Evolutionary conservation across 1,140 invertebrate genomes (phyloP), one percentile per base, ranked within the genome.

Genomic region (Eulimnadia texana): DNA sequence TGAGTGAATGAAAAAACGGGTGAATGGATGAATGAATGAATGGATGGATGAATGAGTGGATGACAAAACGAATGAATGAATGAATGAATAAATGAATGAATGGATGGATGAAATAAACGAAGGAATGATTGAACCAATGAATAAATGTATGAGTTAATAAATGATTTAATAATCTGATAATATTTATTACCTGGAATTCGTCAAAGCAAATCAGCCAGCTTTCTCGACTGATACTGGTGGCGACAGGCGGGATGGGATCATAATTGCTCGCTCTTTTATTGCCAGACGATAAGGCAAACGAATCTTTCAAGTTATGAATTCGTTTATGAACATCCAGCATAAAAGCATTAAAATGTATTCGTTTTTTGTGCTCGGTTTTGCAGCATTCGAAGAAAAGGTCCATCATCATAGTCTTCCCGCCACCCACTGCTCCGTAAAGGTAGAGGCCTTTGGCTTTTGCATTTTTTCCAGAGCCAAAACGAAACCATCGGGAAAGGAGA

Each of bases 401-500:
- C 96, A 99, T 99, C 24, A 99, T 75, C 86, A 98, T 98, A 11
- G 96, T 99, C 80, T 99, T 96, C 60, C 93, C 93, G 69, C 91
- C 88, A 52, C 93, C 90, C 67, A 93, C 88, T 70, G 87, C 83
- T 52, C 89, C 88, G 74, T 86, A 84, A 52, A 92, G 80, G 68
- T 92, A 92, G 9, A 92, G 71, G 6, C 88, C 89, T 72, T 83
- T 82, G 0, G 86, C 86, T 16, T 78, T 72, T 67, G 73, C 76
- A 70, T 69, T 69, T 64, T 55, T 70, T 72, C 73, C 74, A 70
- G 72, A 71, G 66, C 64, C 67, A 72, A n/a, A n/a, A n/a, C n/a
- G n/a, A n/a, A 60, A 70, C 71, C 66, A 77, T 71, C 65, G 78
- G 64, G 62, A 25, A 66, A 49, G 20, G 57, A 52, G 54, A 50